phyloP scores from a whole-genome alignment of 2,888 invertebrate species.

The Nomada lathburiana region DNA sequence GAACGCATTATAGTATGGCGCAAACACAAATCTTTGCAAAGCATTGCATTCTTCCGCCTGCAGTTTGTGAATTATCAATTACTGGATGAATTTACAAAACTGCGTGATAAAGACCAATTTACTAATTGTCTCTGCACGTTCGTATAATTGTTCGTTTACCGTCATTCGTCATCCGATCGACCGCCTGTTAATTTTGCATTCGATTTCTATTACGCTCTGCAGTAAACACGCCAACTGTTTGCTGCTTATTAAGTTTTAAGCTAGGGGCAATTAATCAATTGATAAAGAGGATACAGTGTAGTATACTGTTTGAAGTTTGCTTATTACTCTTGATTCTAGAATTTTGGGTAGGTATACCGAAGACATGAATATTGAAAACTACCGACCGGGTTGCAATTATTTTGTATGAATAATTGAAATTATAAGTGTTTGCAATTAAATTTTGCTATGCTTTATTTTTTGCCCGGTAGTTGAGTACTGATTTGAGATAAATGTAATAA shows the following conservation, averaged over 20 bases:
- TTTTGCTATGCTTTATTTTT: too few relatives aligned
- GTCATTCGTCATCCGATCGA: background rate
- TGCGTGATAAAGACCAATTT: slow-evolving; percentile 33
- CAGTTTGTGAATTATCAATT: slow-evolving; percentile 47
- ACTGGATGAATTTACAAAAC: slow-evolving; percentile 18
- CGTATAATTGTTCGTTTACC: slow-evolving; percentile 5
- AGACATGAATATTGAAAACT: too few relatives aligned
- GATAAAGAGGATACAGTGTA: background rate
- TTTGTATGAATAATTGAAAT: background rate
- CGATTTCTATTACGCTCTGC: background rate
- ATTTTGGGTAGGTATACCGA: background rate
- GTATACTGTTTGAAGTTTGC: background rate
- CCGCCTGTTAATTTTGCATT: slow-evolving; percentile 9
- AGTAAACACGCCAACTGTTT: background rate
- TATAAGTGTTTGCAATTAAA: background rate
- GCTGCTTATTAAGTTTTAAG: slow-evolving; percentile 12
- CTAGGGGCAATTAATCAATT: background rate
- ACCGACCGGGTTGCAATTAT: background rate
- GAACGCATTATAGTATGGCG: background rate
- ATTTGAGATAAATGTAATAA: too few relatives aligned
- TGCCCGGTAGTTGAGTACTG: too few relatives aligned
- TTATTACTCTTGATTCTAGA: background rate
- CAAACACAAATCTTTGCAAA: slow-evolving; percentile 40
- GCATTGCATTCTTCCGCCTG: slow-evolving; percentile 12
- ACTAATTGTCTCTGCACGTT: slow-evolving; percentile 1